Conservation (phyloP, 2,113 vertebrate genomes). For the Anguilla japonica region DNA sequence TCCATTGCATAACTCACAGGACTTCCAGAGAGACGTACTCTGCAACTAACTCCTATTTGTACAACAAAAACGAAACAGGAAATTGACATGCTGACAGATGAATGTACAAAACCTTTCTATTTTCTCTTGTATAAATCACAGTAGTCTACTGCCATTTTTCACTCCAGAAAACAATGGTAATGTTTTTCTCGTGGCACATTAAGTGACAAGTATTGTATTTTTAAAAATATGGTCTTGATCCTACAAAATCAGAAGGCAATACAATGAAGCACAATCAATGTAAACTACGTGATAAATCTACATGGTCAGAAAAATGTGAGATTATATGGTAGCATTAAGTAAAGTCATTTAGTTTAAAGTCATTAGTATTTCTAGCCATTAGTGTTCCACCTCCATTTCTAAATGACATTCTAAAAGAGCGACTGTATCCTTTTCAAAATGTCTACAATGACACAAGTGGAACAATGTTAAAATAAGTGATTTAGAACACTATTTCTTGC, state of each 20-base stretch:
- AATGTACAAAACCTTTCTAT: slow-evolving; percentile 11
- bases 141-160: background rate
- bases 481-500: background rate
- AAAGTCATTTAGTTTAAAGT: background rate
- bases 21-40: slow-evolving; percentile 7
- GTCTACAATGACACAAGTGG: slow-evolving; percentile 10
- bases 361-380: background rate
- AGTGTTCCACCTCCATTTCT: background rate
- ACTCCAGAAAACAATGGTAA: slow-evolving; percentile 21
- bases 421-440: slow-evolving; percentile 5
- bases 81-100: slow-evolving; percentile 28
- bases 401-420: slow-evolving; percentile 2
- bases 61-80: slow-evolving; percentile 20
- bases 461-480: slow-evolving; percentile 16
- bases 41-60: background rate
- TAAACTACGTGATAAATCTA: background rate
- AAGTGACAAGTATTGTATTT: slow-evolving; percentile 43
- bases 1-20: slow-evolving; percentile 18
- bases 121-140: slow-evolving; percentile 38
- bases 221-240: slow-evolving; percentile 11
- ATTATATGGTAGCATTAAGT: slow-evolving; percentile 20
- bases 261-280: background rate
- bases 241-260: background rate
- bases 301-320: background rate
- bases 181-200: slow-evolving; percentile 20